A percentile compares a stretch with the other conserved stretches of the same genome.
Conservation (phyloP, 2,888 invertebrate genomes). For the Pristionchus mayeri region DNA sequence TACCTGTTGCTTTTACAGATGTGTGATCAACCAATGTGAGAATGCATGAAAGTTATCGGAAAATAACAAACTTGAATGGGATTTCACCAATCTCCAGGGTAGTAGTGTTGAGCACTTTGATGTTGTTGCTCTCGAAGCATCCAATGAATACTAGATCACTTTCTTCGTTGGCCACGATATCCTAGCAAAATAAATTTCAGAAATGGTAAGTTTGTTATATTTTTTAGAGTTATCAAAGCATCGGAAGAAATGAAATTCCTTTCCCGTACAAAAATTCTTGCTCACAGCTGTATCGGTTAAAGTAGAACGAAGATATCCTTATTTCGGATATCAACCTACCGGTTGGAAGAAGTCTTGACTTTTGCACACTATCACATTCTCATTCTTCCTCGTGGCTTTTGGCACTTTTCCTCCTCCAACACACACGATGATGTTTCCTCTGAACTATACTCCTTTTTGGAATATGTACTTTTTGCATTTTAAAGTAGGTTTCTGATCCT, state of each 20-base stretch:
- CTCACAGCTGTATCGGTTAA: too few species aligned
- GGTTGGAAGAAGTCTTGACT: constrained; percentile 20
- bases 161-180: neutral
- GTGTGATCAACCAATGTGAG: too few species aligned
- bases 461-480: too few species aligned
- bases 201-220: too few species aligned
- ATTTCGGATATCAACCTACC: neutral
- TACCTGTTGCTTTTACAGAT: too few species aligned
- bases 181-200: too few species aligned
- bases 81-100: neutral
- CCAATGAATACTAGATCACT: neutral
- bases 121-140: neutral
- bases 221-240: too few species aligned
- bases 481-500: too few species aligned
- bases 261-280: too few species aligned
- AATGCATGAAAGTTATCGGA: neutral
- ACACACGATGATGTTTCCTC: constrained; percentile 7
- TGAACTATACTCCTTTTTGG: neutral
- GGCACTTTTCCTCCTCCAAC: neutral
- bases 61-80: neutral
- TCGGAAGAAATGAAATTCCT: too few species aligned
- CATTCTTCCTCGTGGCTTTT: neutral
- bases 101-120: neutral
- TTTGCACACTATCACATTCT: neutral
- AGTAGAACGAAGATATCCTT: too few species aligned